Conservation (phyloP, 2,888 invertebrate genomes). For the Eurytoma adleriae region DNA sequence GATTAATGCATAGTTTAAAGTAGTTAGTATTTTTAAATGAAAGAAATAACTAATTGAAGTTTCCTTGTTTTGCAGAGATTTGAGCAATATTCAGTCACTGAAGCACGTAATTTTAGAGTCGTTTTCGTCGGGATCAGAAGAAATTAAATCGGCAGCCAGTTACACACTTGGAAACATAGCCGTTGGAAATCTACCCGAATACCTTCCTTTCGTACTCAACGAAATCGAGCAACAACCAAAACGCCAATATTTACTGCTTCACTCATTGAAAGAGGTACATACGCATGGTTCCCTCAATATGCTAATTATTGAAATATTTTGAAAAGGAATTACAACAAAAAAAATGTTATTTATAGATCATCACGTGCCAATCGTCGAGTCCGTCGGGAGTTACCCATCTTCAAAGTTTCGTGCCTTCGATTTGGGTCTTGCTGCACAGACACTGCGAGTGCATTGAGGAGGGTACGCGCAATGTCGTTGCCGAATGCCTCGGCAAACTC, state of each 20-base stretch:
- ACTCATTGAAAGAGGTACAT: slow-evolving; percentile 95
- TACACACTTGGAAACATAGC: slow-evolving; percentile 97
- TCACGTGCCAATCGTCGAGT: slow-evolving; percentile 80
- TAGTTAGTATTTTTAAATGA: too few relatives aligned
- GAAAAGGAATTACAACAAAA: neutral
- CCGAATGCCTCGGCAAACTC: slow-evolving; percentile 97
- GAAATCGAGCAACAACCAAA: slow-evolving; percentile 97
- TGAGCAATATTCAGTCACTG: slow-evolving; percentile 85
- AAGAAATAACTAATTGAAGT: neutral
- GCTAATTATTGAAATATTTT: neutral
- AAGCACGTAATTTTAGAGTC: slow-evolving; percentile 90
- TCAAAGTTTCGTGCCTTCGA: slow-evolving; percentile 86
- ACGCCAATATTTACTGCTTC: slow-evolving; percentile 95
- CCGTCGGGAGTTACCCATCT: slow-evolving; percentile 78
- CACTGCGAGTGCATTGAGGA: slow-evolving; percentile 98
- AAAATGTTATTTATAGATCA: slow-evolving; percentile 76
- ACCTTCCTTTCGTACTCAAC: slow-evolving; percentile 94
- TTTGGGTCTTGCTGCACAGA: slow-evolving; percentile 94
- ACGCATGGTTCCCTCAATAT: too few relatives aligned
- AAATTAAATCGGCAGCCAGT: slow-evolving; percentile 98
- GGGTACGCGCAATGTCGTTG: slow-evolving; percentile 98
- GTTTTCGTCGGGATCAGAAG: slow-evolving; percentile 94
- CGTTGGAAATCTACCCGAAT: slow-evolving; percentile 95
- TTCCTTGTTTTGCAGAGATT: slow-evolving; percentile 79
- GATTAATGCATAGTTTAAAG: too few relatives aligned